Conservation (phyloP, 2,888 invertebrate genomes). For the Diogma glabrata region DNA sequence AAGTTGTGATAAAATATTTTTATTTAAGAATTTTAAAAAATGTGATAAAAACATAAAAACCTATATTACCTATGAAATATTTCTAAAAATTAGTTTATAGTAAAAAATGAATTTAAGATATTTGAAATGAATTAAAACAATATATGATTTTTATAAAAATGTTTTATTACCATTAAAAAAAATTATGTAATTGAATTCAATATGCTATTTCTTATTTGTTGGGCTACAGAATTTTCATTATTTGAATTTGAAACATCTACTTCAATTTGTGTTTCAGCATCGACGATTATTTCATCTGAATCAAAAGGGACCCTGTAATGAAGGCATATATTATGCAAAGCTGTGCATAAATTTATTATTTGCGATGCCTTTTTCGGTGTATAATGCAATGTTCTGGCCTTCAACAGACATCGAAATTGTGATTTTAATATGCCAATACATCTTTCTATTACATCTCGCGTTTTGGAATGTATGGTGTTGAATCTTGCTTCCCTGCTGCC, state of each 20-base stretch:
- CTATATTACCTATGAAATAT: no score
- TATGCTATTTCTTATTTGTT: neutral
- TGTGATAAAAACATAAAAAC: no score
- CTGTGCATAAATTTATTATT: neutral
- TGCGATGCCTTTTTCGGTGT: neutral
- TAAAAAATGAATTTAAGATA: no score
- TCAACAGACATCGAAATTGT: neutral
- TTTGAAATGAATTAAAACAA: no score
- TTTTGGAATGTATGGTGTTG: neutral
- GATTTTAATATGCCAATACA: neutral
- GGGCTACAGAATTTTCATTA: neutral
- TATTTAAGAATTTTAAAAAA: no score
- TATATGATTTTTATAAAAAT: no score
- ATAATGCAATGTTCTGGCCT: no score
- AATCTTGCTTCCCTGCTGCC: neutral
- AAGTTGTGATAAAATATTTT: no score
- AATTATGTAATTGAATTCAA: neutral
- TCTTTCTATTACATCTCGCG: neutral
- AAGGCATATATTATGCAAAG: neutral
- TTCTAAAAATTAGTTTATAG: no score
- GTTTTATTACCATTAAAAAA: no score
- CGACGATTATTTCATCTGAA: neutral
- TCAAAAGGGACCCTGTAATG: no score
- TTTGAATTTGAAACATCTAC: neutral
- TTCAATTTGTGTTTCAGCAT: neutral